Evolutionary conservation across 2,797 vertebrate species (phyloP), one percentile per base, ranked within the genome.

Genomic region (Ispidina picta): DNA sequence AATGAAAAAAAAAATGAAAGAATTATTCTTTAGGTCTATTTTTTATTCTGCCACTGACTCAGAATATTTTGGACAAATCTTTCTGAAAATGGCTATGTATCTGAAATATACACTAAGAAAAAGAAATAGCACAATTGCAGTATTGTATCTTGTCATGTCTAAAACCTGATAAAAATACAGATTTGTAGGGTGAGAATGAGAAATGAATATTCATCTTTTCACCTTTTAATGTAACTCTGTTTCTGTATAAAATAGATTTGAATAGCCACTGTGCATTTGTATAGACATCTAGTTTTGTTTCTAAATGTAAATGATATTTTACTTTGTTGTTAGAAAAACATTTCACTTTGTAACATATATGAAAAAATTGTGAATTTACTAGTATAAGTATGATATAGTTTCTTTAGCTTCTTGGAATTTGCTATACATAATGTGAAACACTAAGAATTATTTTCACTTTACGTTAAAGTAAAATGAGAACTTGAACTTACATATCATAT

Each of bases 91-190:
- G 8, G 7, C 3, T 56, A 41, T 74, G 60, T 77, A 63, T 56
- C 22, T 74, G 49, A 86, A 89, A 90, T 63, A 64, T 12, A 48
- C 13, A 37, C 19, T 43, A 76, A 86, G 21, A 26, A 66, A 88
- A 64, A 33, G 15, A 55, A 56, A 75, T 17, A 79, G 48, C 4
- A 35, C 8, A 48, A 10, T 7, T 59, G 10, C 2, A 3, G 15
- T 56, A 75, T 48, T 78, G 43, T 17, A 54, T 17, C 8, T 18
- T 52, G 8, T 43, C 15, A 62, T 69, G 3, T 49, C 11, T 59
- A 51, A 62, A 1, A 31, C n/a, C 16, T 73, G 52, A 43, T 49
- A 58, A 79, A 65, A 86, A n/a, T 26, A 54, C 4, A 28, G 3
- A 5, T 10, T 48, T 77, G 1, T 49, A 37, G 3, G 4, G 5